Percentiles rank a stretch among this genome's conserved stretches.
These are phyloP conservation scores for Diplosoma virens DNA, from an alignment of 23 tunicate species.

Conservation along the genomic window DNA sequence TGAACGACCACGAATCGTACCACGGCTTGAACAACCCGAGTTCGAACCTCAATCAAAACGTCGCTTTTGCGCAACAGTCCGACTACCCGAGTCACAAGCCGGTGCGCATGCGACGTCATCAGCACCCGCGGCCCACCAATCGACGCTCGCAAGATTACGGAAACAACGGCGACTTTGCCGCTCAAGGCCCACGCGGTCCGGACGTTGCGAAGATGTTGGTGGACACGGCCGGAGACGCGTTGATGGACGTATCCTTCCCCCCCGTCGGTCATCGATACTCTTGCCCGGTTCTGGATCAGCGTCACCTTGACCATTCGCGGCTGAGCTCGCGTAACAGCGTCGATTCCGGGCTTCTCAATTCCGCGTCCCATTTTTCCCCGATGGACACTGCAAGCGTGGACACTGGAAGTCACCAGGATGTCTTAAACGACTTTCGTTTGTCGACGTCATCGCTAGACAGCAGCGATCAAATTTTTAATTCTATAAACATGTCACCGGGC, in stretches of 20 bases:
- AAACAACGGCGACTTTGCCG: background rate
- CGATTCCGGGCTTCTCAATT: conserved; percentile 50
- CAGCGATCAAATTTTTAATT: conserved; percentile 51
- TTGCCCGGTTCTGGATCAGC: conserved; percentile 15
- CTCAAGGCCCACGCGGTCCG: background rate
- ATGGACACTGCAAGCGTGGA: conserved; percentile 72
- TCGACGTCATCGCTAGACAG: conserved; percentile 81
- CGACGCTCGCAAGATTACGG: conserved; percentile 10
- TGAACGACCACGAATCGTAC: conserved; percentile 53
- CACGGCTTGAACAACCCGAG: conserved; percentile 36
- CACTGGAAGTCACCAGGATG: conserved; percentile 36
- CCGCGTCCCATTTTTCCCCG: conserved; percentile 70
- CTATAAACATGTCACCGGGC: conserved; percentile 36
- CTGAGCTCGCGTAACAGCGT: conserved; percentile 52
- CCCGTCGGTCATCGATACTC: conserved; percentile 39
- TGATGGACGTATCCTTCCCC: conserved; percentile 79
- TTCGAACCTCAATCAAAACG: background rate
- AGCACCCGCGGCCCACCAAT: background rate
- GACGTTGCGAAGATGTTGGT: conserved; percentile 78
- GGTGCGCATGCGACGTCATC: conserved; percentile 6
- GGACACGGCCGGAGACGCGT: conserved; percentile 78
- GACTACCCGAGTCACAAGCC: conserved; percentile 8
- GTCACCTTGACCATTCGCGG: conserved; percentile 4
- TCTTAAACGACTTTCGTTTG: conserved; percentile 58
- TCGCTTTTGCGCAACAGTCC: background rate